These are phyloP conservation scores for Torymus auratus DNA, from an alignment of 2,888 invertebrate species.

Conservation along the genomic window DNA sequence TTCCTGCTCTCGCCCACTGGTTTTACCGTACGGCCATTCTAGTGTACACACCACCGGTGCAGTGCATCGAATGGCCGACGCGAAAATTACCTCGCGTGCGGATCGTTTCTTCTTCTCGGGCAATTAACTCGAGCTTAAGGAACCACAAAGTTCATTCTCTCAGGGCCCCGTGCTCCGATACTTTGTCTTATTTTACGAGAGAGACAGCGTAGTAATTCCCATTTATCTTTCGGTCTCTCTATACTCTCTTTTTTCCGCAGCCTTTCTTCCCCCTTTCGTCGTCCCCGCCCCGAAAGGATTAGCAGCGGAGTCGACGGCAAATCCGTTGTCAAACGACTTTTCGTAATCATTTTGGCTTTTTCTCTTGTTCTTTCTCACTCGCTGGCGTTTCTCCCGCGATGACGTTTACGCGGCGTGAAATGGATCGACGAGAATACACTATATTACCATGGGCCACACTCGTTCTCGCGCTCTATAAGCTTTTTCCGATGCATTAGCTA, in stretches of 20 bases:
- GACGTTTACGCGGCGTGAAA: too few species aligned
- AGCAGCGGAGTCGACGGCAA: neutral
- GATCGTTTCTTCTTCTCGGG: too few species aligned
- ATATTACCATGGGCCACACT: too few species aligned
- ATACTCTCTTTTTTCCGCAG: neutral
- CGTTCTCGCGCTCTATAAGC: too few species aligned
- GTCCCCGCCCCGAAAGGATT: slow-evolving; percentile 13
- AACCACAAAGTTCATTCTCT: too few species aligned
- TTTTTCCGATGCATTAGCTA: neutral
- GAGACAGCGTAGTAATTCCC: neutral
- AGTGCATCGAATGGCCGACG: too few species aligned
- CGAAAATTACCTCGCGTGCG: too few species aligned
- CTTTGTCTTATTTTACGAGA: neutral
- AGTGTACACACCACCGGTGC: too few species aligned
- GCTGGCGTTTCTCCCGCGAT: slow-evolving; percentile 15
- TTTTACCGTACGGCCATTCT: too few species aligned
- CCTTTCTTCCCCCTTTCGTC: neutral
- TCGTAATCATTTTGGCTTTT: slow-evolving; percentile 15
- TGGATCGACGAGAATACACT: too few species aligned
- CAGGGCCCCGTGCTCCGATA: too few species aligned
- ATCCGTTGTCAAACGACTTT: slow-evolving; percentile 36
- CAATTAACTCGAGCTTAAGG: too few species aligned
- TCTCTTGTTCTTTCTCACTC: neutral
- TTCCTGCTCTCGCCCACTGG: slow-evolving; percentile 43
- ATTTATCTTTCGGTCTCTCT: neutral